Percentiles rank a stretch among this genome's conserved stretches.
phyloP scores from a whole-genome alignment of 64 coral and sea anemone genomes.

The Acropora tenuis region DNA sequence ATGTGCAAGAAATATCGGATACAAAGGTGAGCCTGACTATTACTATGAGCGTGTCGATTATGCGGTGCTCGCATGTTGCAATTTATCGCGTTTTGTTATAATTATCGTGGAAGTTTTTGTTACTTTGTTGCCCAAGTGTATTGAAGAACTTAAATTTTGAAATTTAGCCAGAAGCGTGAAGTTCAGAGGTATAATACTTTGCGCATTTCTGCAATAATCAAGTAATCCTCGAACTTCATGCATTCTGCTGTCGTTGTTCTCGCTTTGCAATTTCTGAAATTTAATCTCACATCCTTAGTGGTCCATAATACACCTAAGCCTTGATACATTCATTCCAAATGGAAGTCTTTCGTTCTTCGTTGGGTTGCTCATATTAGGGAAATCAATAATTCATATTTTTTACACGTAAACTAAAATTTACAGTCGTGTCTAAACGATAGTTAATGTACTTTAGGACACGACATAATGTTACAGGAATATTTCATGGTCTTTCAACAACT shows the following conservation, averaged over 20 bases:
- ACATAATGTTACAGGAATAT: background rate
- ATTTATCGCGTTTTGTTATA: background rate
- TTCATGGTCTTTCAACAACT: background rate
- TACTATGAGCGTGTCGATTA: background rate
- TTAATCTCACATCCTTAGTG: too few relatives aligned
- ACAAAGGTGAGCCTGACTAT: background rate
- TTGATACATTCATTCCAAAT: background rate
- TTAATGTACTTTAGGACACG: background rate
- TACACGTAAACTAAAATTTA: background rate
- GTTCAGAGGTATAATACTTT: background rate
- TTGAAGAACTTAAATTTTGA: background rate
- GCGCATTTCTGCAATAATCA: background rate
- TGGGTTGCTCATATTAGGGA: background rate
- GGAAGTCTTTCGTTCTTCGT: background rate
- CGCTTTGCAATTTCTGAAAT: background rate
- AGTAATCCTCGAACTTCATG: background rate
- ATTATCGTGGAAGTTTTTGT: background rate
- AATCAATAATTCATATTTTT: background rate
- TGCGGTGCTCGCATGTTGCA: background rate
- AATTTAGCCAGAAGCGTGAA: background rate
- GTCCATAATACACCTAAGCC: background rate
- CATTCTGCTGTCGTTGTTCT: background rate
- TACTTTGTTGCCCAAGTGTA: background rate
- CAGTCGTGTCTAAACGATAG: background rate
- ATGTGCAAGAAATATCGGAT: constrained; percentile 33